Conservation (phyloP, 2,113 vertebrate species). For the Okapia johnstoni region DNA sequence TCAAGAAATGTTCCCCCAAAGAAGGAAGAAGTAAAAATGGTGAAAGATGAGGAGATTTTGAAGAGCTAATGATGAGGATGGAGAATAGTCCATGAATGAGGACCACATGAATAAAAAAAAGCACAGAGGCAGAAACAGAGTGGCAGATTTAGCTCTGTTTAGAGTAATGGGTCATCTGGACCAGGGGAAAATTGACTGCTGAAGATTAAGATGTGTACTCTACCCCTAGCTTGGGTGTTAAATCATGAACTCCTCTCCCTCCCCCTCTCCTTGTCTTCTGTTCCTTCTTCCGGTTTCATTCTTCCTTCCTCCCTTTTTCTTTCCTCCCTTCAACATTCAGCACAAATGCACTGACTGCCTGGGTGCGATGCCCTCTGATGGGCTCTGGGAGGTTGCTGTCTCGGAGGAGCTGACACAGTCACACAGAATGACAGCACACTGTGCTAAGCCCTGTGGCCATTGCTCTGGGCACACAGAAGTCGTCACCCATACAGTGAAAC, state of each 20-base stretch:
- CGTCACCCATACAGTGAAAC: neutral
- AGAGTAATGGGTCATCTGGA: fast-evolving
- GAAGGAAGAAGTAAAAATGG: no score
- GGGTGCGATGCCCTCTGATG: neutral
- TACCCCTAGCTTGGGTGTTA: neutral
- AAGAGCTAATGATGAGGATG: neutral
- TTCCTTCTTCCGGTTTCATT: fast-evolving
- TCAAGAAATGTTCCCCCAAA: neutral
- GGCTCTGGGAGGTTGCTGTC: neutral
- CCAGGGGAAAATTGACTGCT: fast-evolving
- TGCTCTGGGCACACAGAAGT: neutral
- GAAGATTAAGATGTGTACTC: neutral
- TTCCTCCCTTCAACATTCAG: neutral
- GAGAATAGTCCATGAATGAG: neutral
- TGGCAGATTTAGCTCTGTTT: neutral
- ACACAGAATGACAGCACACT: fast-evolving
- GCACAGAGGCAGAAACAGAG: neutral
- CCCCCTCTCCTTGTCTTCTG: neutral
- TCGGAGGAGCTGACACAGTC: neutral
- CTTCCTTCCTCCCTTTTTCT: neutral
- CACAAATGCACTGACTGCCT: neutral
- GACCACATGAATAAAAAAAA: neutral
- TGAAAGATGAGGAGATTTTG: neutral
- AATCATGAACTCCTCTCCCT: neutral
- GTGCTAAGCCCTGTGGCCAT: fast-evolving